Conservation (phyloP, 2,888 invertebrate genomes). For the Heliconius charithonia region DNA sequence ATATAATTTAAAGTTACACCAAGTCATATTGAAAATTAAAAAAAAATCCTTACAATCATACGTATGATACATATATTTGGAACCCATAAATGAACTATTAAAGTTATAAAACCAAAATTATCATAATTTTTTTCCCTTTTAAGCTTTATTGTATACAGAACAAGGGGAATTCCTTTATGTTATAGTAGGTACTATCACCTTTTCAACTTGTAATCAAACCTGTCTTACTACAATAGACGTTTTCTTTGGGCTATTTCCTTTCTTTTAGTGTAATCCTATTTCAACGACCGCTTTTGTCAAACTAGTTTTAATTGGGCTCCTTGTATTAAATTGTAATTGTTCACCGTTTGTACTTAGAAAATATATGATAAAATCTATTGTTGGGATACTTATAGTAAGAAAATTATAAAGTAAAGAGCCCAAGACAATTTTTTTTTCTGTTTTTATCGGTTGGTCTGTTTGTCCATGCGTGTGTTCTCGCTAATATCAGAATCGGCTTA, state of each 20-base stretch:
- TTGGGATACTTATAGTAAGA: not conserved
- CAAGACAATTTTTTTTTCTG: too few relatives aligned
- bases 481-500: too few relatives aligned
- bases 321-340: not conserved
- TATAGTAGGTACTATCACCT: not conserved
- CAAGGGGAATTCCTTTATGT: not conserved
- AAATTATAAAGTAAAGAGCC: too few relatives aligned
- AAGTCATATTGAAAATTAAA: too few relatives aligned
- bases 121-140: not conserved
- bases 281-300: slow-evolving; percentile 16
- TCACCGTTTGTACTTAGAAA: not conserved
- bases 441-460: too few relatives aligned
- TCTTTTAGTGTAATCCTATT: slow-evolving; percentile 26
- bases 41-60: too few relatives aligned
- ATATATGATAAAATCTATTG: not conserved
- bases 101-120: too few relatives aligned
- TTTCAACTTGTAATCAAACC: slow-evolving; percentile 24
- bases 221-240: slow-evolving; percentile 23
- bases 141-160: not conserved
- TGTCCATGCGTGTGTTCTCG: too few relatives aligned
- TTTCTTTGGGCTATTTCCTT: slow-evolving; percentile 25
- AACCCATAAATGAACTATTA: too few relatives aligned
- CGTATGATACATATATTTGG: too few relatives aligned
- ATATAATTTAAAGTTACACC: too few relatives aligned
- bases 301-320: slow-evolving; percentile 15